Percentiles rank a stretch among this genome's conserved stretches.
Conservation (phyloP, 2,113 vertebrate genomes). For the Melanotaenia duboulayi region DNA sequence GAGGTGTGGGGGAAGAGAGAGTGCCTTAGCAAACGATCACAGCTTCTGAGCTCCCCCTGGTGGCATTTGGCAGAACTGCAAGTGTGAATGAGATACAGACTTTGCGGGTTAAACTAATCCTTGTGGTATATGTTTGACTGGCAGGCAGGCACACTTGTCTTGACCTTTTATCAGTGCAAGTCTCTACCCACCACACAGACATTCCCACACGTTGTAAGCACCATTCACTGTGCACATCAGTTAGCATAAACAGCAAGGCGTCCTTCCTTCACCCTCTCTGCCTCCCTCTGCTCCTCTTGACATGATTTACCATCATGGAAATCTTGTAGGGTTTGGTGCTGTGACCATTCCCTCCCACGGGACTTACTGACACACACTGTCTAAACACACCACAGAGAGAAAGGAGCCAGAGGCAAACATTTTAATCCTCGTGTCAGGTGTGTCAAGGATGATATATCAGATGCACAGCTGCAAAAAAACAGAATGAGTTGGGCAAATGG, state of each 20-base stretch:
- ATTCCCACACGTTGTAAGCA: background rate
- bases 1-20: background rate
- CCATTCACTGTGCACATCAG: background rate
- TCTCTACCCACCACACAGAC: background rate
- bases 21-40: background rate
- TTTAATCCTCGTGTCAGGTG: constrained; percentile 10
- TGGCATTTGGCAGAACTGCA: constrained; percentile 44
- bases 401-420: constrained; percentile 30
- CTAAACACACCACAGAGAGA: constrained; percentile 8
- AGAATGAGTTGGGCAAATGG: constrained; percentile 25
- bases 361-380: constrained; percentile 8
- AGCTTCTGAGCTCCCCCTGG: constrained; percentile 71
- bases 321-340: constrained; percentile 31
- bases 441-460: constrained; percentile 14
- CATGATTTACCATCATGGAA: constrained; percentile 43
- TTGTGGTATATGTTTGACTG: constrained; percentile 44
- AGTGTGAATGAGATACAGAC: background rate
- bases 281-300: constrained; percentile 11
- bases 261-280: background rate
- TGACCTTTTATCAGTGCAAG: constrained; percentile 54
- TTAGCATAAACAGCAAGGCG: constrained; percentile 24
- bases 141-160: constrained; percentile 43
- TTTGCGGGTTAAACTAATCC: constrained; percentile 30
- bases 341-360: constrained; percentile 28
- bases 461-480: constrained; percentile 17